phyloP scores from a whole-genome alignment of 1,140 invertebrate species.

The Maniola jurtina region DNA sequence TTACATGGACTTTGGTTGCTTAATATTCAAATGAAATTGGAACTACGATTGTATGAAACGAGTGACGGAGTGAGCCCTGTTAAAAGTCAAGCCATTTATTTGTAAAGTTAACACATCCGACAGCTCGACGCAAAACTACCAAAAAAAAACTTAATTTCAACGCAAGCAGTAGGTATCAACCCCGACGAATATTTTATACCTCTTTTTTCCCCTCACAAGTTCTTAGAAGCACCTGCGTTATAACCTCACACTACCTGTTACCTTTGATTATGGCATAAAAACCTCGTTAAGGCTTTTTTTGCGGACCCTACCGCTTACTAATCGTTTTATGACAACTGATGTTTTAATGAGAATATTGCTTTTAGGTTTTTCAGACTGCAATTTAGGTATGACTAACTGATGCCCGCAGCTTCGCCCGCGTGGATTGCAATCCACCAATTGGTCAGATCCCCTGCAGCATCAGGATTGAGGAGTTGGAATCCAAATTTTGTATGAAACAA shows the following conservation, averaged over 20 bases:
- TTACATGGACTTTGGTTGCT: too few relatives aligned
- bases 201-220: constrained; percentile 40
- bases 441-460: too few relatives aligned
- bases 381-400: too few relatives aligned
- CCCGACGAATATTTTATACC: constrained; percentile 39
- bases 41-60: too few relatives aligned
- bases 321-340: constrained; percentile 71
- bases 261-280: constrained; percentile 63
- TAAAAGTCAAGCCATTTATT: constrained; percentile 5
- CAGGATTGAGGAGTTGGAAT: too few relatives aligned
- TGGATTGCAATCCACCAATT: too few relatives aligned
- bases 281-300: constrained; percentile 66
- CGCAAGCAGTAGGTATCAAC: constrained; percentile 30
- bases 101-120: constrained; percentile 17
- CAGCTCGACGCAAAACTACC: constrained; percentile 16
- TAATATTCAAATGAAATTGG: too few relatives aligned
- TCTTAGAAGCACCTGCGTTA: constrained; percentile 53
- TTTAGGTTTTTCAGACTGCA: constrained; percentile 13
- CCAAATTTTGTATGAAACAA: too few relatives aligned
- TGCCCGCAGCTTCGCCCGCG: too few relatives aligned
- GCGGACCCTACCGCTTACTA: constrained; percentile 51
- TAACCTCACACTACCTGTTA: constrained; percentile 48
- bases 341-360: constrained; percentile 52
- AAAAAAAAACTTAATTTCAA: constrained; percentile 35
- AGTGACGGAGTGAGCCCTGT: too few relatives aligned